Conservation (phyloP, 1,140 invertebrate genomes). For the Diprion similis region DNA sequence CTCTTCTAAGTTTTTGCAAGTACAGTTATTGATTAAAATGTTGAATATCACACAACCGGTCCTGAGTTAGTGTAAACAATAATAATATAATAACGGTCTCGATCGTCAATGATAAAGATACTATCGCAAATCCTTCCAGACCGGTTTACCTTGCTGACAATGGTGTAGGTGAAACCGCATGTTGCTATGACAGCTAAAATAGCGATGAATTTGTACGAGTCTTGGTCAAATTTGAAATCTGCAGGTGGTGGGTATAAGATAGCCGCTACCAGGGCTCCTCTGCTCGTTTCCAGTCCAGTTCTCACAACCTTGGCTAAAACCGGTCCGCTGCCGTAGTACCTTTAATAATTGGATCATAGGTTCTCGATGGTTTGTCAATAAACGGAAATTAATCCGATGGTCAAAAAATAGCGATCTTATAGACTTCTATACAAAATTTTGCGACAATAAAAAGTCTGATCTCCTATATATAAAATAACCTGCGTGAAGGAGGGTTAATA, state of each 20-base stretch:
- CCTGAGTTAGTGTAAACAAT: too few species aligned
- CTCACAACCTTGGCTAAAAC: slow-evolving; percentile 74
- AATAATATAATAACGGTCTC: too few species aligned
- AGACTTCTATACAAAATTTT: too few species aligned
- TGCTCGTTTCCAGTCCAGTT: slow-evolving; percentile 88
- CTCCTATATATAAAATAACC: too few species aligned
- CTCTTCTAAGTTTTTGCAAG: too few species aligned
- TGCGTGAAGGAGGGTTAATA: too few species aligned
- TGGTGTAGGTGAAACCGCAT: slow-evolving; percentile 84
- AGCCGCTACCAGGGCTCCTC: slow-evolving; percentile 90
- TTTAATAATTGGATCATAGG: slow-evolving; percentile 42
- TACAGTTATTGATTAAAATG: too few species aligned
- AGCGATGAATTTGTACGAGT: slow-evolving; percentile 90
- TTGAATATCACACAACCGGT: too few species aligned
- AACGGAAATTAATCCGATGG: too few species aligned
- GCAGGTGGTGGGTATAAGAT: slow-evolving; percentile 94
- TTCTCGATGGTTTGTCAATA: too few species aligned
- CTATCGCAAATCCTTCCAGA: slow-evolving; percentile 8
- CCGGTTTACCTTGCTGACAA: slow-evolving; percentile 77
- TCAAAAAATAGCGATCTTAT: too few species aligned
- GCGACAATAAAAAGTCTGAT: too few species aligned
- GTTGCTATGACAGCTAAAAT: slow-evolving; percentile 80
- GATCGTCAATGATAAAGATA: not conserved
- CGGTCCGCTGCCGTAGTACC: slow-evolving; percentile 73
- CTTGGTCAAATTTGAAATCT: slow-evolving; percentile 93